Conservation (phyloP, 2,888 invertebrate species). For the Pogonocherus hispidulus region DNA sequence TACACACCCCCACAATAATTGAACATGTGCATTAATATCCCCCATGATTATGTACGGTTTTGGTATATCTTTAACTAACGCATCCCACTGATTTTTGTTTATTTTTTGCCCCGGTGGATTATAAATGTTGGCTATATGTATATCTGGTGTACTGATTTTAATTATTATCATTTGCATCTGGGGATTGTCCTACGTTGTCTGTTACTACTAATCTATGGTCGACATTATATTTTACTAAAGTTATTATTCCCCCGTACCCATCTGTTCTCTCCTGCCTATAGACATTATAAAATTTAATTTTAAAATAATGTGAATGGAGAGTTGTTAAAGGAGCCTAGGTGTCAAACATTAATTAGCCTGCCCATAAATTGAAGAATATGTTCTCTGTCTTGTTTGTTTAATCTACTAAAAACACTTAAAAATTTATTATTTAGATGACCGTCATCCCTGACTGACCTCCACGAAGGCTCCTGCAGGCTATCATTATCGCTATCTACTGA, state of each 20-base stretch:
- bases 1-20: too few species aligned
- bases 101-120: too few species aligned
- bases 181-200: background rate
- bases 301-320: too few species aligned
- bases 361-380: background rate
- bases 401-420: background rate
- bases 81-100: too few species aligned
- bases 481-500: background rate
- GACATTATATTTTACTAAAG: slow-evolving; percentile 8
- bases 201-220: slow-evolving; percentile 3
- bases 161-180: too few species aligned
- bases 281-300: slow-evolving; percentile 4
- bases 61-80: too few species aligned
- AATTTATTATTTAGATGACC: background rate
- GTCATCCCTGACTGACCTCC: background rate
- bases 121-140: too few species aligned
- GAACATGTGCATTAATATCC: too few species aligned
- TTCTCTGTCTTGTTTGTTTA: slow-evolving; percentile 9
- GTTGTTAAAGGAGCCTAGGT: too few species aligned
- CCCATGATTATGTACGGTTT: too few species aligned
- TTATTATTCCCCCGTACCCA: slow-evolving; percentile 15
- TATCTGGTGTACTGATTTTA: too few species aligned
- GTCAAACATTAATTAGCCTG: background rate
- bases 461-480: background rate
- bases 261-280: slow-evolving; percentile 11